Conservation (phyloP, 64 coral and sea anemone species). For the Actinia equina region DNA sequence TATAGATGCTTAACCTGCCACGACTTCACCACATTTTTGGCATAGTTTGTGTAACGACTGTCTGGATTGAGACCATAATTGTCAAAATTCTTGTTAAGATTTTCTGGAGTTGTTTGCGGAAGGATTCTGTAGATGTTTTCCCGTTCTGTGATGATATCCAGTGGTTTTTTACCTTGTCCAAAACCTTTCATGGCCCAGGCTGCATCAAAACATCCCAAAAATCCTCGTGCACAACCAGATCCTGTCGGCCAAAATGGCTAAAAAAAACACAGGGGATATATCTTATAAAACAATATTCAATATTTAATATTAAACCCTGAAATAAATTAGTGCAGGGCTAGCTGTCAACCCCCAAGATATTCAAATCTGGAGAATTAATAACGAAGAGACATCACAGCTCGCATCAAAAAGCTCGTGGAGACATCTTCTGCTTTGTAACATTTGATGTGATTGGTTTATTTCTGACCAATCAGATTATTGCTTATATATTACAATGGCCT, state of each 20-base stretch:
- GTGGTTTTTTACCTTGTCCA: conserved; percentile 70
- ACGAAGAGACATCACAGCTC: too few relatives aligned
- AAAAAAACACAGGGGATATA: background rate
- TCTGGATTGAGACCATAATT: conserved; percentile 78
- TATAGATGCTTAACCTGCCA: conserved; percentile 76
- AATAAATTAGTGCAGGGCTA: too few relatives aligned
- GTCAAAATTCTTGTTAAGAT: conserved; percentile 74
- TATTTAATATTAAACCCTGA: too few relatives aligned
- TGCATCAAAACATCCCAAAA: conserved; percentile 92
- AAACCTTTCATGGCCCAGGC: conserved; percentile 95
- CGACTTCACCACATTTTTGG: conserved; percentile 53
- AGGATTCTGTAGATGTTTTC: conserved; percentile 77
- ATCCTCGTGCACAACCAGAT: conserved; percentile 95
- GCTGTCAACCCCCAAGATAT: too few relatives aligned
- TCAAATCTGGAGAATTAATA: too few relatives aligned
- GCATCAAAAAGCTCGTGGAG: too few relatives aligned
- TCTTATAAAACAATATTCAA: background rate
- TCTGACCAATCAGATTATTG: too few relatives aligned
- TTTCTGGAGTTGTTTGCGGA: conserved; percentile 90
- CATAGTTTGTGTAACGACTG: conserved; percentile 71
- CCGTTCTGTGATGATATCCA: conserved; percentile 84
- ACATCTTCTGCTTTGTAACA: too few relatives aligned
- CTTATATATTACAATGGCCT: too few relatives aligned
- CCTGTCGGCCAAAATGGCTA: conserved; percentile 99
- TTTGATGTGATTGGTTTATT: too few relatives aligned